A percentile compares a stretch with the other conserved stretches of the same genome.
These are phyloP conservation scores for Leptatherina wallacei DNA, from an alignment of 2,797 vertebrate genomes.

Conservation along the genomic window DNA sequence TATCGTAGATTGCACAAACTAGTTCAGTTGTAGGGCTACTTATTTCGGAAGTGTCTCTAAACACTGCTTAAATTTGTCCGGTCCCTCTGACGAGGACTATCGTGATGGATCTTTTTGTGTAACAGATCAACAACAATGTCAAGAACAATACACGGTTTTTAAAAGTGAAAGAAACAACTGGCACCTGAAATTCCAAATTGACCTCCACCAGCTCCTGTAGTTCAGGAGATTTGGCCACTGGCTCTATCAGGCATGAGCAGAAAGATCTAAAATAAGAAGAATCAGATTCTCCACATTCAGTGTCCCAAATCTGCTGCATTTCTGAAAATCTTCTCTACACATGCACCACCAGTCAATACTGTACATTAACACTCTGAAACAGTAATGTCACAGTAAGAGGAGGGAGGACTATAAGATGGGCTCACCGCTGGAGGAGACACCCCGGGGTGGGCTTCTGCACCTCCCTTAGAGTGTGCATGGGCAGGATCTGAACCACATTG, in stretches of 20 bases:
- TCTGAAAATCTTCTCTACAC: neutral
- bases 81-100: neutral
- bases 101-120: neutral
- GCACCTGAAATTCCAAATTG: constrained; percentile 85
- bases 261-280: constrained; percentile 72
- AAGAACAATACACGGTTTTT: neutral
- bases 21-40: no score
- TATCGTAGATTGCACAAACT: no score
- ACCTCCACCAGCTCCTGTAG: constrained; percentile 80
- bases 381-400: neutral
- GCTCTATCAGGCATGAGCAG: constrained; percentile 84
- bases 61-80: no score
- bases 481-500: constrained; percentile 83
- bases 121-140: neutral
- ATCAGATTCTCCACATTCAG: neutral
- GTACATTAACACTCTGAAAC: neutral
- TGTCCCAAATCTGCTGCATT: neutral
- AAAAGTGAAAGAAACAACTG: neutral
- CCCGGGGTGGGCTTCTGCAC: constrained; percentile 82
- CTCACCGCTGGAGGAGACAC: constrained; percentile 82
- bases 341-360: no score
- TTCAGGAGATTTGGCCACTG: constrained; percentile 71
- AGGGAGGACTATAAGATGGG: neutral
- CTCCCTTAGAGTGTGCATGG: constrained; percentile 82
- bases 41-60: no score